A percentile compares a stretch with the other conserved stretches of the same genome.
phyloP scores from a whole-genome alignment of 2,113 vertebrate species.

The Petromus typicus region DNA sequence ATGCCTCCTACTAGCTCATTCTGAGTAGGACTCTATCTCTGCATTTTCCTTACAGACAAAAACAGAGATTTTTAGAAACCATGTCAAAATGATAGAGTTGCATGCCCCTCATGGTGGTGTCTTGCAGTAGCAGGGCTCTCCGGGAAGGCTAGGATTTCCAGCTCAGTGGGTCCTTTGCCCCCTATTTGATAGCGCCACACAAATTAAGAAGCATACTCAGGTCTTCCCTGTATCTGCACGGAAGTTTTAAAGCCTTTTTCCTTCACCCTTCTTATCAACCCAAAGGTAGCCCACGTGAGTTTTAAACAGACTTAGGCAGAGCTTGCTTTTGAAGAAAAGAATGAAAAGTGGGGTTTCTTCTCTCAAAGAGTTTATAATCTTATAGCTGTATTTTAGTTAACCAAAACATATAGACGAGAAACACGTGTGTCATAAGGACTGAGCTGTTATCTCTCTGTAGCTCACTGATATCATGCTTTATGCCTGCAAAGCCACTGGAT shows the following conservation, averaged over 20 bases:
- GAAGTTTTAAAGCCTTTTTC: background rate
- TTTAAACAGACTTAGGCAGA: background rate
- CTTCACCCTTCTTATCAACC: background rate
- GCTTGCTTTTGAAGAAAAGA: background rate
- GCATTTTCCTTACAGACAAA: conserved; percentile 32
- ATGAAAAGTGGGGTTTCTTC: background rate
- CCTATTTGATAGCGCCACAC: background rate
- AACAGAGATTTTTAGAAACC: background rate
- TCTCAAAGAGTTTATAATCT: background rate
- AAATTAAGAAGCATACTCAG: background rate
- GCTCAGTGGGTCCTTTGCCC: background rate
- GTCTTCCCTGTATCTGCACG: background rate
- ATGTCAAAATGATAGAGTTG: background rate
- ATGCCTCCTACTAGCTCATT: background rate
- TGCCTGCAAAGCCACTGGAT: background rate
- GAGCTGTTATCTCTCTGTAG: background rate
- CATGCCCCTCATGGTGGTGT: background rate
- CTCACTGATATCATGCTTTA: background rate
- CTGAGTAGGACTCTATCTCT: background rate
- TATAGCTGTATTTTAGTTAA: background rate
- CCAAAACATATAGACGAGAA: background rate
- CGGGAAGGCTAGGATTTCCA: background rate
- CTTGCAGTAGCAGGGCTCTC: background rate
- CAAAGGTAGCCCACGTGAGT: background rate
- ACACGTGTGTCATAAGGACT: background rate